Base-by-base conservation (phyloP, 2,113 vertebrate genomes). In the Lethenteron camtschaticum region DNA sequence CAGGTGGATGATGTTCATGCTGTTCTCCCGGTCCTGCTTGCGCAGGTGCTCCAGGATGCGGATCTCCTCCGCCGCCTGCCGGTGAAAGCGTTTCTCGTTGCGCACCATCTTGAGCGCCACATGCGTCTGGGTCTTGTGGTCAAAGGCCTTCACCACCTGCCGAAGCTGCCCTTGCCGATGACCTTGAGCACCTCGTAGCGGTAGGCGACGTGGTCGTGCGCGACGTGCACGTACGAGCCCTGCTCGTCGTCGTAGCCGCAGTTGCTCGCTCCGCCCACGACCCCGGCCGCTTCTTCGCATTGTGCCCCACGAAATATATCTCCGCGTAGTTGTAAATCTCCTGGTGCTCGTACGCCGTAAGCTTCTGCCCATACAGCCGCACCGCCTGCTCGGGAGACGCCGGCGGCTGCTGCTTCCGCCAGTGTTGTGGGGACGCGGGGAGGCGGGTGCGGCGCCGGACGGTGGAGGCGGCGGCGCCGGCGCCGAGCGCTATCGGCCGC, bases 1-100 rank as follows among this genome's bases (percentile, higher is more conserved):
- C 87, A 99, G 95, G 79, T 97, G 94, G 72, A 99, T 90, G 0
- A 89, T 84, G 1, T 99, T 99, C 91, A 99, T 95, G 68, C 83
- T 83, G 66, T 88, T 87, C 0, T 86, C 90, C 57, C 89, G 91
- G 70, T 99, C 94, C 77, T 97, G 92, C 77, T 95, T 96, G 75
- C 84, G 86, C 70, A 99, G 82, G 73, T 99, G 90, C 77, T 99
- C 92, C 78, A 99, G 78, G 73, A 99, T 99, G 66, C 91, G 82
- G 75, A 97, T 99, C 78, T 99, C 94, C 76, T 99, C 94, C 0
- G 90, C 87, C 0, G 94, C 94, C 72, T 97, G 94, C 13, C 90
- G 85, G 59, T 96, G 91, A 77, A 99, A 99, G 4, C 91, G 84
- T 79, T 97, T 99, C 70, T 97, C 92, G 0, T 96, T 99, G 66